Evolutionary conservation across 2,797 vertebrate genomes (phyloP).

Genomic region (Emys orbicularis): DNA sequence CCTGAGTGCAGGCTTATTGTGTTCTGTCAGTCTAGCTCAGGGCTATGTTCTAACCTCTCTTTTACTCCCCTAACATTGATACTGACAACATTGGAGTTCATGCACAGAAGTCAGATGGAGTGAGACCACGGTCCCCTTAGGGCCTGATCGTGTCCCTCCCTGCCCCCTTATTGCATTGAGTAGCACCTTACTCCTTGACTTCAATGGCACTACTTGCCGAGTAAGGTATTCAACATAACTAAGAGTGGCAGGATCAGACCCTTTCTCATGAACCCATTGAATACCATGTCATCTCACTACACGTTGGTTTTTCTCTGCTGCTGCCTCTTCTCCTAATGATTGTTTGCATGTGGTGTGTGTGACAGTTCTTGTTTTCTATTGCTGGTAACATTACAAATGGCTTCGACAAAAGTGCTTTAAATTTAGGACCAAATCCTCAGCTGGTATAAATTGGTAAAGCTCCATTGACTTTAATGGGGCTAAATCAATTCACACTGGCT

Average conservation of each 20-base stretch:
- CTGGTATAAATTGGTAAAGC: background rate
- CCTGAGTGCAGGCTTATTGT: background rate
- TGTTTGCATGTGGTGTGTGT: background rate
- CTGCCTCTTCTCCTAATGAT: background rate
- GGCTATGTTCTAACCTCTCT: background rate
- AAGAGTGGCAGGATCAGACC: background rate
- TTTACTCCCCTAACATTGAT: background rate
- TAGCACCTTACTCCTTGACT: background rate
- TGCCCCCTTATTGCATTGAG: background rate
- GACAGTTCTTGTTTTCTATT: background rate
- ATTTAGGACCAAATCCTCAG: slow-evolving; percentile 2
- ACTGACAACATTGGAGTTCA: background rate
- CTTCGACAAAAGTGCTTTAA: background rate
- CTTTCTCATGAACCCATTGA: background rate
- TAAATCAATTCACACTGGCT: slow-evolving; percentile 4
- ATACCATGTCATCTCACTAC: fast-evolving
- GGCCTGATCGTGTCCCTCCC: fast-evolving
- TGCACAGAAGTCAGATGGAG: background rate
- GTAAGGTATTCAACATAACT: background rate
- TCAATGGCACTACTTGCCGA: background rate
- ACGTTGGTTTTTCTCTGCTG: background rate
- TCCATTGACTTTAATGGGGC: background rate
- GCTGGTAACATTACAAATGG: slow-evolving; percentile 8
- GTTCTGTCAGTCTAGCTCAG: background rate
- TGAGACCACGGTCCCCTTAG: background rate